Conservation (phyloP, 2,113 vertebrate species). For the Cisticola juncidis region DNA sequence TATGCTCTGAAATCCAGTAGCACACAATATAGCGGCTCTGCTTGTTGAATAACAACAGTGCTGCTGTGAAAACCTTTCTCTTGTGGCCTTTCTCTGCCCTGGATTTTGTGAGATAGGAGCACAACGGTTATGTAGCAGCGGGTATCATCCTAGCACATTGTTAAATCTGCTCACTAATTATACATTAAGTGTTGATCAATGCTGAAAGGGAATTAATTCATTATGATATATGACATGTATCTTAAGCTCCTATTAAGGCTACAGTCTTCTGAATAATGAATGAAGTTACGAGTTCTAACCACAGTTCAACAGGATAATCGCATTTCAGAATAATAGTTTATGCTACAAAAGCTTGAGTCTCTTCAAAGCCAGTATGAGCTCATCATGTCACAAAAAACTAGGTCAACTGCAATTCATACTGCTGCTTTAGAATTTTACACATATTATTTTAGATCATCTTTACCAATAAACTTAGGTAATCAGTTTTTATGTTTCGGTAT, state of each 20-base stretch:
- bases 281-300: slow-evolving; percentile 8
- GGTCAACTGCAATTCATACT: neutral
- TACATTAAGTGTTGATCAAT: neutral
- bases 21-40: neutral
- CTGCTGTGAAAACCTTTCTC: neutral
- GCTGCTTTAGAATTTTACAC: neutral
- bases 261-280: slow-evolving; percentile 24
- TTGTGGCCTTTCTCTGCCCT: neutral
- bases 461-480: neutral
- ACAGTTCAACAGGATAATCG: neutral
- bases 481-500: neutral
- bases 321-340: slow-evolving; percentile 24
- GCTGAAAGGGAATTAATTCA: neutral
- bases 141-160: neutral
- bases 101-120: neutral
- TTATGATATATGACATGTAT: neutral
- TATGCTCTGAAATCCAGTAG: neutral
- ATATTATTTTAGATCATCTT: neutral
- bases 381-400: neutral
- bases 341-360: neutral
- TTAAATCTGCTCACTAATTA: slow-evolving; percentile 35
- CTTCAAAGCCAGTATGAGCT: neutral
- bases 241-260: neutral
- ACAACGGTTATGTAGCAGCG: neutral
- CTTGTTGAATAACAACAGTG: neutral